Conservation (phyloP, 2,888 invertebrate genomes). For the Drosophila colorata region DNA sequence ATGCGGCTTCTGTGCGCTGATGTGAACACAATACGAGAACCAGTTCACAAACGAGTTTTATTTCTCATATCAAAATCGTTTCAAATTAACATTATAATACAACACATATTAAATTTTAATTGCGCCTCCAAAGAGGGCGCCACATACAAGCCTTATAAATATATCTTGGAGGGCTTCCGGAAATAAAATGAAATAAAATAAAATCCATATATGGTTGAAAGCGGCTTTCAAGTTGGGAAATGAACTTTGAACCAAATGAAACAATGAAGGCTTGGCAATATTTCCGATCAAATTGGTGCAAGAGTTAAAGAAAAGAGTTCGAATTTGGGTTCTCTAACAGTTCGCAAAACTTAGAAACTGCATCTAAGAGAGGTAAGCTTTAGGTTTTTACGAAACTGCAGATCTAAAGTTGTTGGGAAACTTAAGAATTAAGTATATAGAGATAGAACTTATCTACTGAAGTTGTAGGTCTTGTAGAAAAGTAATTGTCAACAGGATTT, state of each 20-base stretch:
- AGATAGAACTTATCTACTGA: too few species aligned
- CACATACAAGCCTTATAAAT: neutral
- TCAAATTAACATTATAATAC: neutral
- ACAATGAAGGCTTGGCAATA: too few species aligned
- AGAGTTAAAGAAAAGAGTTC: too few species aligned
- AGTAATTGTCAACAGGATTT: too few species aligned
- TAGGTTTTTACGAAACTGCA: neutral
- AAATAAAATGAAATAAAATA: too few species aligned
- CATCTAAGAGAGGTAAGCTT: neutral
- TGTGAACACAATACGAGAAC: neutral
- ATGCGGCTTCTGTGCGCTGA: neutral
- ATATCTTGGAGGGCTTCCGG: neutral
- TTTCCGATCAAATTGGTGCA: neutral
- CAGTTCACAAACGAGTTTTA: neutral
- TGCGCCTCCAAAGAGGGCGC: neutral
- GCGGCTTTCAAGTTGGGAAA: neutral
- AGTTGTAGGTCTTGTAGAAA: too few species aligned
- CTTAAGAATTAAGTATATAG: neutral
- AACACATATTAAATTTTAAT: neutral
- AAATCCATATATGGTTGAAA: too few species aligned
- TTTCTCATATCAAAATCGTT: neutral
- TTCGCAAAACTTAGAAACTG: neutral
- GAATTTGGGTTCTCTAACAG: neutral
- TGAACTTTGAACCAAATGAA: neutral
- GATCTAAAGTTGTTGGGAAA: neutral